Conservation (phyloP, 2,888 invertebrate species). For the Suillia variegata region DNA sequence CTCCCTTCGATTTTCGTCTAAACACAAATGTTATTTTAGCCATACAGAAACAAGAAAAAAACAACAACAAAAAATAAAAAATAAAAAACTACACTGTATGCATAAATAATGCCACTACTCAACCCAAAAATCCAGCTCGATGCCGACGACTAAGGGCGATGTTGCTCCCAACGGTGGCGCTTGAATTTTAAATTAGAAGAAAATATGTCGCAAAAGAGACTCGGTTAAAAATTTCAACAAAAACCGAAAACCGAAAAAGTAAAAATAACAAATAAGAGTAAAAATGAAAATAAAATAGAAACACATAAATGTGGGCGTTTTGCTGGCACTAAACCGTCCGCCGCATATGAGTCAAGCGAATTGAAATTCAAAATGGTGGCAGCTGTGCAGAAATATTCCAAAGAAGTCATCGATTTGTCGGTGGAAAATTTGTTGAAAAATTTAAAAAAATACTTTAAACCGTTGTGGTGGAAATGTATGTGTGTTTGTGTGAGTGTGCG, state of each 20-base stretch:
- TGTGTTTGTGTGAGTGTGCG: too few species aligned
- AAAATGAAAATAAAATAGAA: too few species aligned
- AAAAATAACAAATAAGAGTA: neutral
- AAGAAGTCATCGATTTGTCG: too few species aligned
- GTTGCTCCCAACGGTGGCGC: neutral
- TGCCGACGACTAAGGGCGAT: neutral
- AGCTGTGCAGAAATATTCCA: too few species aligned
- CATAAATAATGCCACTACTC: neutral
- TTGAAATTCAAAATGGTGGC: too few species aligned
- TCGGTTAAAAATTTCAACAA: neutral
- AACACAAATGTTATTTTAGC: neutral
- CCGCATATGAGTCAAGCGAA: neutral
- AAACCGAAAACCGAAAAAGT: neutral
- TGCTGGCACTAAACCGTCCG: neutral
- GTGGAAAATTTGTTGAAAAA: too few species aligned
- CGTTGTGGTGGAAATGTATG: too few species aligned
- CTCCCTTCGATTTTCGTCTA: neutral
- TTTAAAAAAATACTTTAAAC: too few species aligned
- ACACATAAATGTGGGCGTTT: neutral
- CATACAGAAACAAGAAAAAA: too few species aligned
- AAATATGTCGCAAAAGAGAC: neutral
- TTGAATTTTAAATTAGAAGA: neutral
- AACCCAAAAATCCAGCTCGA: neutral
- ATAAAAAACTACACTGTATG: neutral
- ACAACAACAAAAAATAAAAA: neutral